Base-by-base conservation (phyloP, 2,113 vertebrate genomes). In the Cryptomyrus ogoouensis region DNA sequence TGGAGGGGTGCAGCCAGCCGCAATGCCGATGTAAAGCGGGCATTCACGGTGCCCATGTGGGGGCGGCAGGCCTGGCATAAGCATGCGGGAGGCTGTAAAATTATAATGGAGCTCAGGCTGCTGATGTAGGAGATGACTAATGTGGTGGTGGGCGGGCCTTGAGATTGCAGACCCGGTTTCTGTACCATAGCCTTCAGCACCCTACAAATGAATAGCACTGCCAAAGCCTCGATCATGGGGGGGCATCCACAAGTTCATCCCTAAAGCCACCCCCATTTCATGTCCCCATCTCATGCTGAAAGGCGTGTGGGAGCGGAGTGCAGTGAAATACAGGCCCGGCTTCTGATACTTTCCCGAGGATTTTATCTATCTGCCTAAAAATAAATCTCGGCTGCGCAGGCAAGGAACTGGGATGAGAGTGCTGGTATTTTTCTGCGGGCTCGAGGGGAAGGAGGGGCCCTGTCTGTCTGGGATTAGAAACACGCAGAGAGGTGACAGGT, bases 81-180 rank as follows among this genome's bases (percentile, higher is more conserved):
- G 44, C 47, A 27, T 52, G 83, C 47, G 19, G 80, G 80, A 3
- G 83, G 83, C 24, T 12, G 46, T 24, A n/a, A 52, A 49, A 50
- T 86, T 19, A 86, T 86, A 50, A 86, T 46, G 12, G 47, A 50
- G 6, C 47, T 86, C 46, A 49, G 83, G 31, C 47, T 86, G 44
- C 83, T 86, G 83, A 86, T 47, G 83, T 44, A 49, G 83, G 83
- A 50, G 44, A 86, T 86, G 83, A 47, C 83, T 86, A 86, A 86
- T 66, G 27, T 15, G 31, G 74, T 17, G 47, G 47, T 10, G 42
- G 35, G 80, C 1, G 13, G 5, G n/a, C 77, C 15, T 83, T 15
- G 39, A 83, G 62, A 66, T 1, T 31, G 83, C 21, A 85, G 46
- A 85, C 24, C 44, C n/a, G 47, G 10, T 85, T 85, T 42, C 31